Evolutionary conservation across 2,113 vertebrate genomes (phyloP).

Genomic region (Tetrax tetrax): DNA sequence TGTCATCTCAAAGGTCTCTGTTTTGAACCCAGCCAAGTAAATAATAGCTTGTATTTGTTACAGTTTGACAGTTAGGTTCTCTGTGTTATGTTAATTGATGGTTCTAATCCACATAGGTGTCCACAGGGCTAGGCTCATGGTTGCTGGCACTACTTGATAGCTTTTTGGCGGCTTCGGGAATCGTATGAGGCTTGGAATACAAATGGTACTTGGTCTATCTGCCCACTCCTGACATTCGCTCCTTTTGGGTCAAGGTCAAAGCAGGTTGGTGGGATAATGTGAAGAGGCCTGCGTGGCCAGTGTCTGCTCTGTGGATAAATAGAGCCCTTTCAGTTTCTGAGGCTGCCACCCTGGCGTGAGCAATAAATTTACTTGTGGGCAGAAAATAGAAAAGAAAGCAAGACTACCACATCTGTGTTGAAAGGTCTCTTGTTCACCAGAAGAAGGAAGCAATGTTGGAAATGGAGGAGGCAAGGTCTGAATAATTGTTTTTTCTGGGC

Average conservation of each 20-base stretch:
- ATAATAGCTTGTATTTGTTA: background rate
- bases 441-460: conserved; percentile 48
- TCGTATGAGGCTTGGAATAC: background rate
- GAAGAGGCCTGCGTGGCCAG: background rate
- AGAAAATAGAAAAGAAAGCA: conserved; percentile 48
- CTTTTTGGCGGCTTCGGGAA: background rate
- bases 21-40: background rate
- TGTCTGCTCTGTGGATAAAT: background rate
- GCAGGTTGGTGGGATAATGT: background rate
- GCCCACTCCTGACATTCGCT: background rate
- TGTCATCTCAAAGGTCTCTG: background rate
- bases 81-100: background rate
- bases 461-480: conserved; percentile 25
- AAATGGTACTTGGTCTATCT: background rate
- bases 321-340: background rate
- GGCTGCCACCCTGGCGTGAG: background rate
- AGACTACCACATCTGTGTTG: conserved; percentile 32
- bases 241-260: background rate
- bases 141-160: background rate
- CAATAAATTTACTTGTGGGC: conserved; percentile 33
- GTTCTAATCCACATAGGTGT: background rate
- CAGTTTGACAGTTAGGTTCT: background rate
- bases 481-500: conserved; percentile 45
- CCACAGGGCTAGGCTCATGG: background rate
- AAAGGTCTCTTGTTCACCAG: conserved; percentile 57